Evolutionary conservation across 1,140 invertebrate genomes (phyloP).

Genomic region (Leptinotarsa undecemlineata): DNA sequence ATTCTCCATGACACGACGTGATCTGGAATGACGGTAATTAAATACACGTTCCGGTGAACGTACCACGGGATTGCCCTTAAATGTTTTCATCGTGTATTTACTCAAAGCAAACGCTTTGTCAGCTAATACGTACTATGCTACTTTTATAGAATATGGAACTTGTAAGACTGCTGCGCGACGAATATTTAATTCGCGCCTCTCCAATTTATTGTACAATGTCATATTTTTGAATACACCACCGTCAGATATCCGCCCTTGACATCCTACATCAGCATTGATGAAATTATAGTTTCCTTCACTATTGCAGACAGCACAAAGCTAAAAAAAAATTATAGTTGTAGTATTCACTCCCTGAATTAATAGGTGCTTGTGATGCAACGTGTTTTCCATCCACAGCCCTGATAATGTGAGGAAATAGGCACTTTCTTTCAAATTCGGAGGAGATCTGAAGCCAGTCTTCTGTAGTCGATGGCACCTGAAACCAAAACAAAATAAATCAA

Average conservation of each 20-base stretch:
- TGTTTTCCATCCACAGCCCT: slow-evolving; percentile 47
- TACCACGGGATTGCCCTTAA: slow-evolving; percentile 16
- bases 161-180: slow-evolving; percentile 24
- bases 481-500: background rate
- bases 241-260: slow-evolving; percentile 53
- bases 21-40: slow-evolving; percentile 35
- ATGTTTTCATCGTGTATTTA: slow-evolving; percentile 53
- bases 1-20: slow-evolving; percentile 54
- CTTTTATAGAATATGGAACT: slow-evolving; percentile 22
- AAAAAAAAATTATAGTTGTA: slow-evolving; percentile 60
- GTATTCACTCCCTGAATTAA: slow-evolving; percentile 54
- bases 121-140: slow-evolving; percentile 46
- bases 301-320: slow-evolving; percentile 59
- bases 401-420: slow-evolving; percentile 32
- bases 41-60: slow-evolving; percentile 11
- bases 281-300: slow-evolving; percentile 59
- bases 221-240: slow-evolving; percentile 41
- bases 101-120: slow-evolving; percentile 49
- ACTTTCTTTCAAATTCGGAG: slow-evolving; percentile 28
- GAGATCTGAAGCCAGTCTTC: background rate
- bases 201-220: slow-evolving; percentile 35
- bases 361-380: slow-evolving; percentile 48
- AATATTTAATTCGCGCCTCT: slow-evolving; percentile 41
- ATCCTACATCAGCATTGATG: slow-evolving; percentile 54
- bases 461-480: background rate